Conservation (phyloP, 2,797 vertebrate genomes). For the Spondyliosoma cantharus region DNA sequence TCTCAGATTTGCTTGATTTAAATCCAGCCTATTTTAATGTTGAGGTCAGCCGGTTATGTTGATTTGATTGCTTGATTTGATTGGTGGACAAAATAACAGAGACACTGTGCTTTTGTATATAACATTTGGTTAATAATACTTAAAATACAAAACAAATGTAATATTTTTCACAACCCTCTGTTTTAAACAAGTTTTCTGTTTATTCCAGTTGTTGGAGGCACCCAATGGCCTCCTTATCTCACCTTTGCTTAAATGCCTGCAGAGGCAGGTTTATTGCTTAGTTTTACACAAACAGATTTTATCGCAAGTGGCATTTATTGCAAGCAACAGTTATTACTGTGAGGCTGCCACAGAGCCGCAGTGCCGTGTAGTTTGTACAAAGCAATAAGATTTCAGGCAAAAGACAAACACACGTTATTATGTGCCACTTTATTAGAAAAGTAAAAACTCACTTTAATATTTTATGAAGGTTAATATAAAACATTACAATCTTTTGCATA, state of each 20-base stretch:
- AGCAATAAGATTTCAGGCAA: constrained; percentile 52
- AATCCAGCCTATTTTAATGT: background rate
- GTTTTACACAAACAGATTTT: constrained; percentile 33
- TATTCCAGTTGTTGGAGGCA: background rate
- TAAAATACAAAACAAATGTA: background rate
- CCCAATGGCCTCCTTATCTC: constrained; percentile 7
- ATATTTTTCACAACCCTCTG: background rate
- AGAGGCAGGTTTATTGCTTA: constrained; percentile 28
- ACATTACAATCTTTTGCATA: constrained; percentile 89
- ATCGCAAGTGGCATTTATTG: constrained; percentile 39
- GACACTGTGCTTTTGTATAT: background rate
- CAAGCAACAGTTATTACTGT: constrained; percentile 23
- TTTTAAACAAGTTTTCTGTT: background rate
- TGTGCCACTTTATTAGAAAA: constrained; percentile 90
- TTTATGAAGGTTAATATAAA: constrained; percentile 88
- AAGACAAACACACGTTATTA: constrained; percentile 70
- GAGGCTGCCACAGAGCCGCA: constrained; percentile 3
- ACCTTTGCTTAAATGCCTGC: background rate
- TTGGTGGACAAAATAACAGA: background rate
- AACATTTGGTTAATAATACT: background rate
- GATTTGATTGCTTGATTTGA: background rate
- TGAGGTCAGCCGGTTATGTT: background rate
- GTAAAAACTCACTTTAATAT: constrained; percentile 89
- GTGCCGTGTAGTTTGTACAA: background rate
- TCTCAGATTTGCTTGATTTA: background rate